These are phyloP conservation scores for Acanthurus lineatus DNA, from an alignment of 2,797 vertebrate species.

Conservation along the genomic window DNA sequence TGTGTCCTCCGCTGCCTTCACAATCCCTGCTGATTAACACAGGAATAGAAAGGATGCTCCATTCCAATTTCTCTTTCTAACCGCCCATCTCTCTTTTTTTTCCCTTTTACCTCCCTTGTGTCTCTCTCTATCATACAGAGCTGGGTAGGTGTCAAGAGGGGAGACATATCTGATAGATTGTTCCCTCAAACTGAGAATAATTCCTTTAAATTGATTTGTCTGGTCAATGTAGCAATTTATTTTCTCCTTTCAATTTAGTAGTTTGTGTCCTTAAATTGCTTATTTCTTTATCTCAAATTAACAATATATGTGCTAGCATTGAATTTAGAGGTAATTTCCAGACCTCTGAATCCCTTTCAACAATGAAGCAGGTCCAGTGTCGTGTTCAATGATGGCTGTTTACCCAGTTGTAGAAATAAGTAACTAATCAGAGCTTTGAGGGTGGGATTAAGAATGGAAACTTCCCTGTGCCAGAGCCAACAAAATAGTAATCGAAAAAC, in stretches of 20 bases:
- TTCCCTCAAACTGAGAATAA: not conserved
- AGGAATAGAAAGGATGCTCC: constrained; percentile 53
- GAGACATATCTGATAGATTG: not conserved
- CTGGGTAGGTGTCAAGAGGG: not conserved
- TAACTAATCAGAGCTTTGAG: not conserved
- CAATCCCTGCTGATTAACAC: constrained; percentile 75
- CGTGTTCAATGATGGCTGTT: not conserved
- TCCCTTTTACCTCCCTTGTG: not conserved
- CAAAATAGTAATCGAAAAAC: not conserved
- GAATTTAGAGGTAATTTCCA: not conserved
- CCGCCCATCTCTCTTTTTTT: not conserved
- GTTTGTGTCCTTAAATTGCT: not conserved
- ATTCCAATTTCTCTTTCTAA: constrained; percentile 18
- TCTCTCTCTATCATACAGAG: constrained; percentile 8
- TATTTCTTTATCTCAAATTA: not conserved
- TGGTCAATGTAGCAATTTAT: not conserved
- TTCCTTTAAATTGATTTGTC: constrained; percentile 17
- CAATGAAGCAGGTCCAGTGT: not conserved
- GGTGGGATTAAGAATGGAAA: not conserved
- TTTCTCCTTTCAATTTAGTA: not conserved
- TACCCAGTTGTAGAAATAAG: not conserved
- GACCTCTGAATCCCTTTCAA: not conserved
- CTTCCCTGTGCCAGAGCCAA: not conserved
- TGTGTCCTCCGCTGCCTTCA: constrained; percentile 50
- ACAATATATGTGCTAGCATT: not conserved